Evolutionary conservation across 2,113 vertebrate species (phyloP), one percentile per base, ranked within the genome.

Genomic region (Phoenicopterus ruber): DNA sequence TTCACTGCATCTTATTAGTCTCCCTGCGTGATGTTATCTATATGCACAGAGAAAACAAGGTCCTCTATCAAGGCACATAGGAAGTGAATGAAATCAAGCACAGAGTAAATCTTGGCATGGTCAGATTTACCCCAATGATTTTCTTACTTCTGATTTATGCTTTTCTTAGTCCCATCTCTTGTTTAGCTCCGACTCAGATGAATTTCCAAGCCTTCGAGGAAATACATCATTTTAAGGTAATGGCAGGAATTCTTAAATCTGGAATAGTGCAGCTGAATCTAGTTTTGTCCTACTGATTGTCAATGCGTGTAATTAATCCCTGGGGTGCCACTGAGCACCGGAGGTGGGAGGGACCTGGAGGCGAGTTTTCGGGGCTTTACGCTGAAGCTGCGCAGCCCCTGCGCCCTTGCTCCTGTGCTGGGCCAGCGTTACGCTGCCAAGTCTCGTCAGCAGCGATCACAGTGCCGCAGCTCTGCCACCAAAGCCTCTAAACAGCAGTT

Each of bases 61-160:
- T 26, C 46, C 58, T 80, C 34, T 62, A 2, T 4, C 2, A 1
- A 25, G 26, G 17, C 17, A 65, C 7, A 21, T 0, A 18, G 61
- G 32, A 49, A 82, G 18, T 5, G 13, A 76, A 31, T 18, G 32
- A 49, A 59, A 89, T 24, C 13, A 78, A 61, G 42, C 65, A n/a
- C 28, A 42, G 57, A 61, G 6, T 32, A 72, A 20, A 84, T 10
- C 44, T 87, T 6, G 16, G 50, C 57, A 71, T 4, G 46, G 57
- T 50, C 52, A 77, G 17, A 46, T 38, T 62, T 8, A 84, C 29
- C 24, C 7, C 32, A 58, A 65, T 7, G 11, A 55, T 79, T 93
- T 71, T 72, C 57, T 74, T 71, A 4, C 9, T 95, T 90, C 10
- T 36, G 47, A 6, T 34, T 57, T 31, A 34, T 4, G 15, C 7